Conservation (phyloP, 2,888 invertebrate species). For the Melanargia galathea region DNA sequence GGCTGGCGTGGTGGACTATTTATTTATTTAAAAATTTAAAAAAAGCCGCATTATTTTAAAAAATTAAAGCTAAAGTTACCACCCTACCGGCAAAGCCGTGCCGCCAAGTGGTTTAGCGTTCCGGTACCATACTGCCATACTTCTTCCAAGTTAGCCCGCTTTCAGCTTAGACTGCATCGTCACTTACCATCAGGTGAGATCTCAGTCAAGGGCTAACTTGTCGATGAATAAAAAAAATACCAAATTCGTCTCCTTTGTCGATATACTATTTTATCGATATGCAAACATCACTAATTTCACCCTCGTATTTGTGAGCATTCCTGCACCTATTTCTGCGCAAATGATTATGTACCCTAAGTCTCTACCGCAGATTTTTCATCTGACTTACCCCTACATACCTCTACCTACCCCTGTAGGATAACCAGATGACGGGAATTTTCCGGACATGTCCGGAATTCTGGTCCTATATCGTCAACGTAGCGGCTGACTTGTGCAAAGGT, state of each 20-base stretch:
- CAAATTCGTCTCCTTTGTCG: not conserved
- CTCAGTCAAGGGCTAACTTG: too few relatives aligned
- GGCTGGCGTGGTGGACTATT: too few relatives aligned
- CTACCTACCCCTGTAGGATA: not conserved
- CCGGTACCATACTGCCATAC: too few relatives aligned
- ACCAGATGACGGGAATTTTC: not conserved
- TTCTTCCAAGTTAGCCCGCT: too few relatives aligned
- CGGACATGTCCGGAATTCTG: not conserved
- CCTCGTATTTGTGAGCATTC: slow-evolving; percentile 24
- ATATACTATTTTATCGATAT: slow-evolving; percentile 20
- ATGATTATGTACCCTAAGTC: slow-evolving; percentile 32
- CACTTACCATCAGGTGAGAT: too few relatives aligned
- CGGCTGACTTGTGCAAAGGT: too few relatives aligned
- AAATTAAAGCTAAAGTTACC: too few relatives aligned
- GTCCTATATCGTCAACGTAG: not conserved
- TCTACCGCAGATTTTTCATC: slow-evolving; percentile 37
- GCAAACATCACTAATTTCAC: slow-evolving; percentile 25
- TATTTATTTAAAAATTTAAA: too few relatives aligned
- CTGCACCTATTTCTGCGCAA: slow-evolving; percentile 20
- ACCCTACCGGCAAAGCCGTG: too few relatives aligned
- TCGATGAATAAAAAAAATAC: not conserved
- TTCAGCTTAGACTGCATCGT: too few relatives aligned
- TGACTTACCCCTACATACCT: slow-evolving; percentile 26
- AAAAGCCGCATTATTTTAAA: too few relatives aligned
- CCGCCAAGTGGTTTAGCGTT: too few relatives aligned